Percentiles rank a stretch among this genome's conserved stretches.
These are phyloP conservation scores for Ennomos quercinarius DNA, from an alignment of 2,888 invertebrate genomes.

Conservation along the genomic window DNA sequence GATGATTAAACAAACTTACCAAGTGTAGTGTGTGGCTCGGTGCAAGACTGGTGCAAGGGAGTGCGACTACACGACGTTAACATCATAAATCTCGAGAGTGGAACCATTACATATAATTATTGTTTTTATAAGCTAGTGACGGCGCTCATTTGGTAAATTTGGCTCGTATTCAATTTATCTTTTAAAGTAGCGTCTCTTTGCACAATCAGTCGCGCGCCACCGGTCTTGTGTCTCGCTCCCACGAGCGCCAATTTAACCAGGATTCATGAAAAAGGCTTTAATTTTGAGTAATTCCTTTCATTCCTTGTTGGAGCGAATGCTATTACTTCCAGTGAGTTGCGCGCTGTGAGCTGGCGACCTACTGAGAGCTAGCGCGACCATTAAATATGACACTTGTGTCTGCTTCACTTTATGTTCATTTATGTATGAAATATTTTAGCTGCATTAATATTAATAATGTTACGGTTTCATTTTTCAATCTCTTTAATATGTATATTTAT, in stretches of 20 bases:
- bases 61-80: too few species aligned
- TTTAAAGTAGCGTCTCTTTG: conserved; percentile 4
- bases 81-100: too few species aligned
- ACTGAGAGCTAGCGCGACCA: neutral
- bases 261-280: conserved; percentile 17
- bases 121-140: neutral
- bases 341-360: neutral
- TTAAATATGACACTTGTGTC: too few species aligned
- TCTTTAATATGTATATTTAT: too few species aligned
- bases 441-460: too few species aligned
- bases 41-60: too few species aligned
- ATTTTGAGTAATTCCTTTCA: conserved; percentile 17
- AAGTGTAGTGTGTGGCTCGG: too few species aligned
- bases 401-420: too few species aligned
- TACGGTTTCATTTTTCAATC: too few species aligned
- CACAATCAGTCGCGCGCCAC: conserved; percentile 3
- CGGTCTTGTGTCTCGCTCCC: neutral
- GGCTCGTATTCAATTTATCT: conserved; percentile 11
- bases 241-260: conserved; percentile 9
- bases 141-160: neutral
- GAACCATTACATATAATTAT: too few species aligned
- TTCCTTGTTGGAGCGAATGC: conserved; percentile 15
- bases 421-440: too few species aligned
- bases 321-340: conserved; percentile 20
- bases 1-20: too few species aligned